A percentile compares a stretch with the other conserved stretches of the same genome.
These are phyloP conservation scores for Falco columbarius DNA, from an alignment of 2,797 vertebrate species.

Conservation along the genomic window DNA sequence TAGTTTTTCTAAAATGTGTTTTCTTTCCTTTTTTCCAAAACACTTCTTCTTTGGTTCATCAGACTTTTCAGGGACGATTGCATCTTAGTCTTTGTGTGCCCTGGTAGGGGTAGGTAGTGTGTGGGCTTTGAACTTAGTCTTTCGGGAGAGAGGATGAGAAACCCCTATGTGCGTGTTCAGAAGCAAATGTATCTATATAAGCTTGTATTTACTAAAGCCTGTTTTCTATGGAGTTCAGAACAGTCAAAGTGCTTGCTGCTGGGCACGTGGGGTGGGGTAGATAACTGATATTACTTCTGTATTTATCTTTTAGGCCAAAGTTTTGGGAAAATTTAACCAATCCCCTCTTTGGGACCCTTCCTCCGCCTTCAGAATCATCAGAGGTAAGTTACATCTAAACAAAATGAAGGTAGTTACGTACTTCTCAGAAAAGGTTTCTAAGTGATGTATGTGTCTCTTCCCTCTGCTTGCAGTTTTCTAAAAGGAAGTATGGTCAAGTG, in stretches of 20 bases:
- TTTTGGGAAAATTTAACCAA: conserved; percentile 97
- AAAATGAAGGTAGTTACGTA: neutral
- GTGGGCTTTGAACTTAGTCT: neutral
- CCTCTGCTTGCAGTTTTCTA: neutral
- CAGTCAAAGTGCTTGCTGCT: neutral
- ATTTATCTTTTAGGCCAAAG: conserved; percentile 81
- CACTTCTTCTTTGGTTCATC: neutral
- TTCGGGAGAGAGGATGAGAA: neutral
- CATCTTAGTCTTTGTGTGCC: neutral
- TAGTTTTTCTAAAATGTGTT: neutral
- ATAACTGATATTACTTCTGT: neutral
- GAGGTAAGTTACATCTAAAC: conserved; percentile 82
- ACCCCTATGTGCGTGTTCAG: neutral
- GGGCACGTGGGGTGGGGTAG: neutral
- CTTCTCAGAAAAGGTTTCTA: neutral
- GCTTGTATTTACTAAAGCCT: neutral
- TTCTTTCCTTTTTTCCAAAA: neutral
- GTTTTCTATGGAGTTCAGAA: neutral
- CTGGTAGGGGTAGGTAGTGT: neutral
- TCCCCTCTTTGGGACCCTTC: conserved; percentile 90
- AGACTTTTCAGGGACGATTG: neutral
- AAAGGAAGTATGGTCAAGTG: neutral
- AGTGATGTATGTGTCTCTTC: neutral
- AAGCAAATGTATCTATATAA: neutral
- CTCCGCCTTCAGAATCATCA: conserved; percentile 89